Evolutionary conservation across 2,888 invertebrate genomes (phyloP), one percentile per base, ranked within the genome.

Genomic region (Nineta flava): DNA sequence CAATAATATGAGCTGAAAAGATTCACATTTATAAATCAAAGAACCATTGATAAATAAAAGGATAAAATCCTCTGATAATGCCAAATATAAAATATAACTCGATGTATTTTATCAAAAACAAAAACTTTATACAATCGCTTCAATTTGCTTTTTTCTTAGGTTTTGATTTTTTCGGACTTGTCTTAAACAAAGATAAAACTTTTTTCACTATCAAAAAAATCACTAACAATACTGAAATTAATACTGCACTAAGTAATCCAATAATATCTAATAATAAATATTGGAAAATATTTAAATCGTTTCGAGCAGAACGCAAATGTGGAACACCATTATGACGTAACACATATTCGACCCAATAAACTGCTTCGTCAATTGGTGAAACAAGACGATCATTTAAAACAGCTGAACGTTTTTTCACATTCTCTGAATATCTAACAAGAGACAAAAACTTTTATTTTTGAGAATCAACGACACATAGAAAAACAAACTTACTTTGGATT

Each of bases 281-380:
- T 19, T 44, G 44, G 7, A 26, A 19, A n/a, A n/a, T 19, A 26
- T 44, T 44, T 21, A 44, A 44, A n/a, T 26, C 19, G 2, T 6
- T 19, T 19, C n/a, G 21, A n/a, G 21, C 44, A 9, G 46, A 35
- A 31, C 54, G 46, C 32, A 57, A 43, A 50, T 55, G 54, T 9
- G 46, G 52, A 1, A 51, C 53, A 15, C 56, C 57, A 3, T 50
- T 51, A 43, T 55, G 51, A 38, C 53, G 42, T 15, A 53, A 43
- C 1, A 55, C 54, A 42, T 56, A 56, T 47, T 57, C 55, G 4
- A 50, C 48, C 57, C 55, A 57, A 46, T 55, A 57, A 12, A 53
- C 32, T 13, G 57, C 54, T 10, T 52, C 44, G 12, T 55, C 53
- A 38, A 55, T 26, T 4, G 56, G 51, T 10, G 34, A 16, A 26